A percentile compares a stretch with the other conserved stretches of the same genome.
These are phyloP conservation scores for Drosophila prolongata DNA, from an alignment of 2,888 invertebrate genomes.

Conservation along the genomic window DNA sequence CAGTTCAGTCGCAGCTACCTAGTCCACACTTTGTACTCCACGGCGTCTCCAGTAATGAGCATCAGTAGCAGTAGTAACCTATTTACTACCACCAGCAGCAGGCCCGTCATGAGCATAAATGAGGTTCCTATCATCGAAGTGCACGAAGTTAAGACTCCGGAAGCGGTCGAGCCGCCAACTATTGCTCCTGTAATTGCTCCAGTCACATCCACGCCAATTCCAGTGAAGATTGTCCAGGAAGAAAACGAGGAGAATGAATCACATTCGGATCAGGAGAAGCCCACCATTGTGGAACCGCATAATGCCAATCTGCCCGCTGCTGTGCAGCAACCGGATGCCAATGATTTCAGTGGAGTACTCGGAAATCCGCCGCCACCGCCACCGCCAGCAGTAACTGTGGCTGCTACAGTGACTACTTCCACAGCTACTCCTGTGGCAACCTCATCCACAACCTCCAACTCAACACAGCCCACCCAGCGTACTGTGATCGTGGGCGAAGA, in stretches of 20 bases:
- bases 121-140: conserved; percentile 72
- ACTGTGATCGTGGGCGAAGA: conserved; percentile 87
- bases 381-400: not conserved
- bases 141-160: conserved; percentile 62
- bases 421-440: conserved; percentile 5
- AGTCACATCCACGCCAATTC: not conserved
- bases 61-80: conserved; percentile 32
- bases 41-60: conserved; percentile 19
- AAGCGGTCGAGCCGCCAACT: conserved; percentile 25
- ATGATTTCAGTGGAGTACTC: conserved; percentile 82
- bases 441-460: not conserved
- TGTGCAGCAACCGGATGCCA: conserved; percentile 80
- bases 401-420: not conserved
- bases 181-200: not conserved
- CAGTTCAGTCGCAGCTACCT: conserved; percentile 83
- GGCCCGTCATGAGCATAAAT: conserved; percentile 36
- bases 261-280: conserved; percentile 55
- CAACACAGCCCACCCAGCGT: conserved; percentile 51
- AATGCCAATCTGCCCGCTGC: conserved; percentile 80
- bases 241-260: conserved; percentile 58
- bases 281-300: conserved; percentile 64
- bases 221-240: conserved; percentile 22
- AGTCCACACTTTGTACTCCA: conserved; percentile 18
- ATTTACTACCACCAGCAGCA: conserved; percentile 38
- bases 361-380: conserved; percentile 48